Evolutionary conservation across 2,797 vertebrate genomes (phyloP).

Genomic region (Coracias cyanogaster): DNA sequence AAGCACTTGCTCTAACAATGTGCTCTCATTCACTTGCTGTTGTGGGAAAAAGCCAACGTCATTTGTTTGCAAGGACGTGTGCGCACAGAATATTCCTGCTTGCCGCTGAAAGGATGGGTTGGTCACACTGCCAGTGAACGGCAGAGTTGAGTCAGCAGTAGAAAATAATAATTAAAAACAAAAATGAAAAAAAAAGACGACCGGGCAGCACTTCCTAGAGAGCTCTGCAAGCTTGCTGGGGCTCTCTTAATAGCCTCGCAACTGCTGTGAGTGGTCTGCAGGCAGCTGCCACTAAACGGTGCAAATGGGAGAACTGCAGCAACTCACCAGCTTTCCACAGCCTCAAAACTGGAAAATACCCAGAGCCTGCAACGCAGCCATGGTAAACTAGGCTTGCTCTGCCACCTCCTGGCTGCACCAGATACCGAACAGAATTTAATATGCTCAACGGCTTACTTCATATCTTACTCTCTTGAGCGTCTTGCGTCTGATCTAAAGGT

Average conservation of each 20-base stretch:
- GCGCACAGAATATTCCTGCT: background rate
- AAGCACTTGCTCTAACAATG: background rate
- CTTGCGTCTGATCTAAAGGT: background rate
- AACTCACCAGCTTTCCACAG: background rate
- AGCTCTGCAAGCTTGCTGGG: background rate
- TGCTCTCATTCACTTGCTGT: background rate
- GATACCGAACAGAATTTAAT: background rate
- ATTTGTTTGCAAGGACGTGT: background rate
- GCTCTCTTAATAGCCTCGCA: constrained; percentile 11
- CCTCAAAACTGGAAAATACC: background rate
- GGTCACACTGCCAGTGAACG: background rate
- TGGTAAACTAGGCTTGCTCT: constrained; percentile 24
- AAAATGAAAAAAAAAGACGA: background rate
- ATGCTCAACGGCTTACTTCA: rapidly evolving
- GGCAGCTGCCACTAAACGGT: background rate
- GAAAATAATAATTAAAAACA: background rate
- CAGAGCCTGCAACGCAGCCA: background rate
- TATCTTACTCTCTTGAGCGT: background rate
- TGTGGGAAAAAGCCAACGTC: background rate
- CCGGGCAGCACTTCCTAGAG: background rate
- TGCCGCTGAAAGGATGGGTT: background rate
- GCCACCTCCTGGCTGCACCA: constrained; percentile 71
- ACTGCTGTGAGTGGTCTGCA: background rate
- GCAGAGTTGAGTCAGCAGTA: constrained; percentile 3
- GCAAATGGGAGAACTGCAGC: background rate